Conservation (phyloP, 2,797 vertebrate species). For the Hirundo rustica region DNA sequence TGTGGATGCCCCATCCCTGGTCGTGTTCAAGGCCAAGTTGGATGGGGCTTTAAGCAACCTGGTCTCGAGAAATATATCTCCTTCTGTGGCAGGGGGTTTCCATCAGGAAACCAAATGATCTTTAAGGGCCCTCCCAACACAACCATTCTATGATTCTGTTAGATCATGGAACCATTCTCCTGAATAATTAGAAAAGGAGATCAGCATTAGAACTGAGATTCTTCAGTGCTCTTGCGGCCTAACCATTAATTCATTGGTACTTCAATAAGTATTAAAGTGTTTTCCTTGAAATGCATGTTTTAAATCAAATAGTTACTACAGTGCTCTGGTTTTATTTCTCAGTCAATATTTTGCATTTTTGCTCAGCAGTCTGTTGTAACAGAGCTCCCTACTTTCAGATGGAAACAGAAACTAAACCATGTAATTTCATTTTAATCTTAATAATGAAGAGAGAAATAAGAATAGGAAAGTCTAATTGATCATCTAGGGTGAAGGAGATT, state of each 20-base stretch:
- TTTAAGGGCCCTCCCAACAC: not conserved
- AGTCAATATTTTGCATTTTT: not conserved
- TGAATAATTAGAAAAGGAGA: not conserved
- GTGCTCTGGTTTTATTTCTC: not conserved
- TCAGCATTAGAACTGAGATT: not conserved
- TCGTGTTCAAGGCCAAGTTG: not conserved
- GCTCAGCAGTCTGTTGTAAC: not conserved
- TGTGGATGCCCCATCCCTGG: not conserved
- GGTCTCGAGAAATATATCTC: not conserved
- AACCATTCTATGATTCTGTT: not conserved
- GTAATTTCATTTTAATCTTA: constrained; percentile 47
- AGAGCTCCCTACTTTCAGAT: not conserved
- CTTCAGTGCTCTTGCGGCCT: not conserved
- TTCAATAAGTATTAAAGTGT: constrained; percentile 55
- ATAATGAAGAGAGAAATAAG: not conserved
- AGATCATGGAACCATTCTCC: not conserved
- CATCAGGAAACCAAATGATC: not conserved
- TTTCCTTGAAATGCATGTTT: constrained; percentile 45
- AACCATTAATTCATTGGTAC: constrained; percentile 26
- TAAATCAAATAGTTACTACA: not conserved
- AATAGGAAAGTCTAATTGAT: constrained; percentile 13
- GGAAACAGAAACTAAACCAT: not conserved
- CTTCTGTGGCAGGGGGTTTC: not conserved
- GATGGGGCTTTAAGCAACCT: not conserved
- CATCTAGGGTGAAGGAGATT: constrained; percentile 1